Evolutionary conservation across 2,797 vertebrate genomes (phyloP), one percentile per base, ranked within the genome.

Genomic region (Enteromius paludinosus): DNA sequence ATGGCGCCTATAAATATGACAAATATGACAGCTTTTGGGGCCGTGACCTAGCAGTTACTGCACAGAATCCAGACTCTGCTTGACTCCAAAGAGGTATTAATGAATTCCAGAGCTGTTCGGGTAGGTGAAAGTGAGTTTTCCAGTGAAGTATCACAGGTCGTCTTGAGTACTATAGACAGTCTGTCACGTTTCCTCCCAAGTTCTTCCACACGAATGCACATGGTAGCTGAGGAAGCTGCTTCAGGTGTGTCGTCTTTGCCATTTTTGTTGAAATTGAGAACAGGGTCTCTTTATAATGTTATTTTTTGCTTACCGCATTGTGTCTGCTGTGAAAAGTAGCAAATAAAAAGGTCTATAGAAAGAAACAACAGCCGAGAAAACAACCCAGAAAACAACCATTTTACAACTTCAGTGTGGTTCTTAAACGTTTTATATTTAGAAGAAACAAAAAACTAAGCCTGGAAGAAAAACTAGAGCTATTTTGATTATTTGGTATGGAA

Each of bases 31-130:
- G 75, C 43, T 35, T 75, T 75, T 8, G 14, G 52, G 52, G 52
- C 35, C 52, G 1, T 62, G 61, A 65, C 75, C 72, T 75, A 43
- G 35, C 33, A 38, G 35, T 59, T 59, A 41, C 14, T 38, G 52
- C 33, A 28, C 49, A 43, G 52, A 59, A 35, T 43, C 18, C 61
- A 64, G 59, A 65, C 20, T 23, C 59, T 47, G 38, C 17, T 1
- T 47, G 61, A 65, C 61, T 78, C 75, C 75, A 78, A 64, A 65
- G 25, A 47, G 15, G 23, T 23, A 65, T 65, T 78, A 78, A 78
- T 64, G 75, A 64, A n/a, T 62, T 47, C 75, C 56, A 77, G 75
- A 33, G 41, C 41, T 64, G 41, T 49, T 64, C 41, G 1, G 35
- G 49, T 64, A 78, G 61, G 56, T 65, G 28, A 28, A 64, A 64